Percentiles rank a stretch among this genome's conserved stretches.
Evolutionary conservation across 2,113 vertebrate genomes (phyloP).

Genomic region (Tympanuchus pallidicinctus): DNA sequence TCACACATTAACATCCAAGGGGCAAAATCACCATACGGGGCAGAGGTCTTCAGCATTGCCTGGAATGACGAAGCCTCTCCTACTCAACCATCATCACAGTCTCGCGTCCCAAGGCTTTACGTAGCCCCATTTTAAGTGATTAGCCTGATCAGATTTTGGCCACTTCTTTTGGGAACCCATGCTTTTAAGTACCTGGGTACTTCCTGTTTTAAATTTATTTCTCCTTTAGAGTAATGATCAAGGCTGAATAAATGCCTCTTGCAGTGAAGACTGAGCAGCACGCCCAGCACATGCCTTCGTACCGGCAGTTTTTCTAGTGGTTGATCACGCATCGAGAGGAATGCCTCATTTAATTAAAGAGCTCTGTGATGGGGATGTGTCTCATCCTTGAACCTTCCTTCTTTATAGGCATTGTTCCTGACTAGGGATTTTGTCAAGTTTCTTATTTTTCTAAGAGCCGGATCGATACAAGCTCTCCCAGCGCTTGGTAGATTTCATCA

Average conservation of each 20-base stretch:
- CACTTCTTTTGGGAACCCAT: not conserved
- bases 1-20: not conserved
- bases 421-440: not conserved
- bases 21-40: not conserved
- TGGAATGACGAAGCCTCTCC: not conserved
- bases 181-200: not conserved
- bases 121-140: not conserved
- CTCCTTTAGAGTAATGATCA: not conserved
- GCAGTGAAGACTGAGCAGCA: not conserved
- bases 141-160: not conserved
- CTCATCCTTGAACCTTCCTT: not conserved
- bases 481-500: not conserved
- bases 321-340: not conserved
- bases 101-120: not conserved
- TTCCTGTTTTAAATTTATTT: not conserved
- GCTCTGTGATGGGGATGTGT: not conserved
- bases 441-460: not conserved
- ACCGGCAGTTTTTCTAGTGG: not conserved
- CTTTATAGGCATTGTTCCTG: not conserved
- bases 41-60: not conserved
- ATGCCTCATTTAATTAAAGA: not conserved
- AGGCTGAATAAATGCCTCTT: not conserved
- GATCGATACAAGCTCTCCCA: rapidly evolving
- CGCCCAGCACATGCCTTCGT: not conserved
- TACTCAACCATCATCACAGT: not conserved